phyloP scores from a whole-genome alignment of 2,888 invertebrate genomes.

The Nomada flava region DNA sequence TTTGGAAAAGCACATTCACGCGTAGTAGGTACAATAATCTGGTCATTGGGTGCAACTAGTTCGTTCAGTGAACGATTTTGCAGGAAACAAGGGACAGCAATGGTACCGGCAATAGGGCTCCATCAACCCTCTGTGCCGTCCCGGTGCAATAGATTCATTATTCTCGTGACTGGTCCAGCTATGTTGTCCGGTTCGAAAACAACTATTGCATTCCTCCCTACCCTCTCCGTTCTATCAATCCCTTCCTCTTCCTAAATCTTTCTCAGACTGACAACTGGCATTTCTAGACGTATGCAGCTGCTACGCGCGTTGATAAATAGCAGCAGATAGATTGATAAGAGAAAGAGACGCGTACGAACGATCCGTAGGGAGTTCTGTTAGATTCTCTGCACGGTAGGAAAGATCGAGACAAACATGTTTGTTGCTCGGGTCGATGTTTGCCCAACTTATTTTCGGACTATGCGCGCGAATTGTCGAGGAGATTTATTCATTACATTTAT shows the following conservation, averaged over 20 bases:
- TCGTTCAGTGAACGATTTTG: constrained; percentile 58
- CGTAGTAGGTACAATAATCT: constrained; percentile 18
- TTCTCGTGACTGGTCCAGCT: constrained; percentile 72
- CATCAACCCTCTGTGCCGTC: constrained; percentile 56
- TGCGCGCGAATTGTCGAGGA: no score
- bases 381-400: neutral
- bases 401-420: constrained; percentile 29
- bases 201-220: constrained; percentile 65
- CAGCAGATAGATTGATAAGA: constrained; percentile 35
- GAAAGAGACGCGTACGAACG: constrained; percentile 18
- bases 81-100: constrained; percentile 48
- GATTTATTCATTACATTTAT: no score
- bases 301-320: constrained; percentile 43
- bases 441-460: no score
- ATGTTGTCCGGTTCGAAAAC: constrained; percentile 76
- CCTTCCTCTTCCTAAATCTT: constrained; percentile 20
- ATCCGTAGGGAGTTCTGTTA: constrained; percentile 15
- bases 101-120: constrained; percentile 37
- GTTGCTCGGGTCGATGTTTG: neutral
- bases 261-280: constrained; percentile 24
- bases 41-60: constrained; percentile 8
- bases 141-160: constrained; percentile 79
- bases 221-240: neutral
- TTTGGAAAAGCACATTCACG: no score
- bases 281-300: constrained; percentile 34